These are phyloP conservation scores for Drosophila oshimai DNA, from an alignment of 1,140 invertebrate species.

Conservation along the genomic window DNA sequence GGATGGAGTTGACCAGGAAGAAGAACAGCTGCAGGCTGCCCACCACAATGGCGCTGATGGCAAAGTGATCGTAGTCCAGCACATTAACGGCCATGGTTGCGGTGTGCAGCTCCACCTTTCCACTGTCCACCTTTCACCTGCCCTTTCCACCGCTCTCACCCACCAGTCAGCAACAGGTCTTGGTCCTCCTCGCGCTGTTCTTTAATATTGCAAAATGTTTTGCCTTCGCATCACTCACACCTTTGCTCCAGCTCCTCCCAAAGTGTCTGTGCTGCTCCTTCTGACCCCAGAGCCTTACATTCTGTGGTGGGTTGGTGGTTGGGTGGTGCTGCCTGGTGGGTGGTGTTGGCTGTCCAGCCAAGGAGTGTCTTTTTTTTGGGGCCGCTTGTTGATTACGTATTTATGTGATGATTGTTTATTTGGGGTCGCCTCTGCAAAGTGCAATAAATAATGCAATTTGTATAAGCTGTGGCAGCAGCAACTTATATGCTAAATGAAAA, in stretches of 20 bases:
- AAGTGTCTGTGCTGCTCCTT: not conserved
- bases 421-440: constrained; percentile 52
- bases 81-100: constrained; percentile 86
- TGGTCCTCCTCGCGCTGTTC: constrained; percentile 2
- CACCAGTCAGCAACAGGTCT: constrained; percentile 18
- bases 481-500: constrained; percentile 56
- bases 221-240: constrained; percentile 40
- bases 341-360: constrained; percentile 34
- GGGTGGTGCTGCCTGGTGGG: not conserved
- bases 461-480: constrained; percentile 25
- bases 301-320: constrained; percentile 5
- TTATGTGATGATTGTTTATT: constrained; percentile 61
- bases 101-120: not conserved
- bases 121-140: not conserved
- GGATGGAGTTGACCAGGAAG: constrained; percentile 92
- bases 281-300: constrained; percentile 32
- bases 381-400: constrained; percentile 47
- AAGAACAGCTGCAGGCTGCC: constrained; percentile 94
- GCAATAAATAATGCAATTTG: constrained; percentile 67
- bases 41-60: constrained; percentile 93
- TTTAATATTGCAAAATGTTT: constrained; percentile 55
- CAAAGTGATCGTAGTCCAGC: constrained; percentile 93
- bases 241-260: not conserved
- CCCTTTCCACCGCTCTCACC: not conserved
- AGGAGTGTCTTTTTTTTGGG: constrained; percentile 10